Conservation (phyloP, 1,140 invertebrate species). For the Neodiprion pinetum region DNA sequence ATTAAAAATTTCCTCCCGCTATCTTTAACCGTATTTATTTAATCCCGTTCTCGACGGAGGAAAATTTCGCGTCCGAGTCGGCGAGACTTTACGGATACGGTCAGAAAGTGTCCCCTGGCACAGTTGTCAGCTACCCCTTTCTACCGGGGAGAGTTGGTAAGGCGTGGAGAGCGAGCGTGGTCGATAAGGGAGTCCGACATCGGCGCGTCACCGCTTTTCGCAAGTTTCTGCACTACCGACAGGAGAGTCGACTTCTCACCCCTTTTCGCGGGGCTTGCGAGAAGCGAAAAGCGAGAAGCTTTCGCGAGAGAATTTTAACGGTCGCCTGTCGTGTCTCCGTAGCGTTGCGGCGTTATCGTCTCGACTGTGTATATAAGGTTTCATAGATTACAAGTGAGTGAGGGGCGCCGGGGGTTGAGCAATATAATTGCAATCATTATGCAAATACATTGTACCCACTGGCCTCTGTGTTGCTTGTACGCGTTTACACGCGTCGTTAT, state of each 20-base stretch:
- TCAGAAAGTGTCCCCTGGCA: not conserved
- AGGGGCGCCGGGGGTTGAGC: conserved; percentile 8
- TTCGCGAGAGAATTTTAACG: conserved; percentile 36
- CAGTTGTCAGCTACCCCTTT: conserved; percentile 52
- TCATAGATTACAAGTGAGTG: conserved; percentile 34
- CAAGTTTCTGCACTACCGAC: conserved; percentile 52
- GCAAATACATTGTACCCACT: conserved; percentile 27
- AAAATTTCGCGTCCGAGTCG: not conserved
- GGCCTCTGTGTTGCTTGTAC: not conserved
- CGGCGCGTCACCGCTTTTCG: conserved; percentile 40
- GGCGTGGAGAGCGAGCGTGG: conserved; percentile 12
- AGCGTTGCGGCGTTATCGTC: conserved; percentile 39
- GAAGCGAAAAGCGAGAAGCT: conserved; percentile 1
- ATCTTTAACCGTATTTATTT: not conserved
- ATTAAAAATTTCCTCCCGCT: not conserved
- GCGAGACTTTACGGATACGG: not conserved
- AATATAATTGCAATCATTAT: conserved; percentile 45
- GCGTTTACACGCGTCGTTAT: no score
- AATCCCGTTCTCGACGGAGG: not conserved
- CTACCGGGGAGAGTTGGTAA: conserved; percentile 40
- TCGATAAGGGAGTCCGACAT: conserved; percentile 29
- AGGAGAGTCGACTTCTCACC: conserved; percentile 25
- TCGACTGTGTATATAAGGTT: conserved; percentile 24
- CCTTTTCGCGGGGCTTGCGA: not conserved
- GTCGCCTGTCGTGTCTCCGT: conserved; percentile 35